Conservation (phyloP, 2,797 vertebrate species). For the Coreius guichenoti region DNA sequence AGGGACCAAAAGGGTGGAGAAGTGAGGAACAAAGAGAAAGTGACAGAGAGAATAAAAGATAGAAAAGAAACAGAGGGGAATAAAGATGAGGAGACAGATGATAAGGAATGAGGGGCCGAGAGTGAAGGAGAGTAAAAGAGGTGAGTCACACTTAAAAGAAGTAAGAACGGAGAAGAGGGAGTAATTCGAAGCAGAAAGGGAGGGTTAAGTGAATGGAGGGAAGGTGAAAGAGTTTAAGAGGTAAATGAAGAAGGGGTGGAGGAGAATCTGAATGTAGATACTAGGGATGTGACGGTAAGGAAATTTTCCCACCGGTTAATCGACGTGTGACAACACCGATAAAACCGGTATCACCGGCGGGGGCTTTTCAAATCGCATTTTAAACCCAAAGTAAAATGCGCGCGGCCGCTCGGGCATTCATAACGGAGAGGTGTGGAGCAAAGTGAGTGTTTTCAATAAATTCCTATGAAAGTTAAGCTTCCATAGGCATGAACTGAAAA, state of each 20-base stretch:
- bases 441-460: no score
- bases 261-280: conserved; percentile 40
- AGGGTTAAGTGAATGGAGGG: conserved; percentile 49
- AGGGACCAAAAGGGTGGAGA: conserved; percentile 15
- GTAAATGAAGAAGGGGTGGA: conserved; percentile 30
- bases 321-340: no score
- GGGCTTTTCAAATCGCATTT: no score
- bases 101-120: conserved; percentile 37
- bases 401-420: no score
- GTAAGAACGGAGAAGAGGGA: conserved; percentile 40
- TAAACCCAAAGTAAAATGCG: no score
- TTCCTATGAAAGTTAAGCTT: no score
- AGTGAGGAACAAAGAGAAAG: conserved; percentile 9
- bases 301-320: no score
- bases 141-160: conserved; percentile 41
- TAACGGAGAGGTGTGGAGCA: no score
- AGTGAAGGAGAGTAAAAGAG: conserved; percentile 41
- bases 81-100: conserved; percentile 20
- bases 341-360: no score
- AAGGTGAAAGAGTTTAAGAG: conserved; percentile 26
- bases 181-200: conserved; percentile 50
- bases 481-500: no score
- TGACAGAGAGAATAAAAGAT: conserved; percentile 21
- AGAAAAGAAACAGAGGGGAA: conserved; percentile 24
- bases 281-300: no score